These are phyloP conservation scores for Epirrhoe alternata DNA, from an alignment of 2,888 invertebrate species.

Conservation along the genomic window DNA sequence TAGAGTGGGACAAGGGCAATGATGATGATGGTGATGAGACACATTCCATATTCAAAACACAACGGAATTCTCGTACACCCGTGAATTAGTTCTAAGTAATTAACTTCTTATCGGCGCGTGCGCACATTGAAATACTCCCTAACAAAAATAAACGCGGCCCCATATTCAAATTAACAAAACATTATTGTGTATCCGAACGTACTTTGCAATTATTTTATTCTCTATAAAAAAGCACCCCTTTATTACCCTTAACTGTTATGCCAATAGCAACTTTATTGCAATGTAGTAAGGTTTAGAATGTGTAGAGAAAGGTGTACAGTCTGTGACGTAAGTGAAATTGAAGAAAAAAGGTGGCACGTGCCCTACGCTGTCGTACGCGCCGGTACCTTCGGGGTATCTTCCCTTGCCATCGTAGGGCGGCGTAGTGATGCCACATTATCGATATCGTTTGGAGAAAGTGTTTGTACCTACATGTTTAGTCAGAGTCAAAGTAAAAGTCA, in stretches of 20 bases:
- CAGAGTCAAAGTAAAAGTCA: not conserved
- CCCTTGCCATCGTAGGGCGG: conserved; percentile 75
- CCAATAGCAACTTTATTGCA: conserved; percentile 29
- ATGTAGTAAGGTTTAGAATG: conserved; percentile 40
- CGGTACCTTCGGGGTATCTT: conserved; percentile 69
- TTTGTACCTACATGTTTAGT: not conserved
- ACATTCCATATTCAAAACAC: conserved; percentile 60
- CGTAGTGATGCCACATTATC: conserved; percentile 55
- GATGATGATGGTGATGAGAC: too few relatives aligned
- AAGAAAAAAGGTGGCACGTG: conserved; percentile 84
- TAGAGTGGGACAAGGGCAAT: too few relatives aligned
- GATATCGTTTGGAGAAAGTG: conserved; percentile 21
- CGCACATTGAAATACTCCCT: conserved; percentile 65
- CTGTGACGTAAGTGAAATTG: conserved; percentile 72
- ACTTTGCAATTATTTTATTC: conserved; percentile 34
- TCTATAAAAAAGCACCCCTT: conserved; percentile 48
- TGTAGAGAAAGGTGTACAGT: conserved; percentile 39
- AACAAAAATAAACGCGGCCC: conserved; percentile 63
- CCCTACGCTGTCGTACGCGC: conserved; percentile 69
- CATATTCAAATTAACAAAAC: conserved; percentile 84
- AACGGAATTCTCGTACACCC: conserved; percentile 69
- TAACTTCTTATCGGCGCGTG: conserved; percentile 80
- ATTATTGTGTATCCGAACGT: conserved; percentile 57
- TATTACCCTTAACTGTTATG: conserved; percentile 25
- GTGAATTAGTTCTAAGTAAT: conserved; percentile 83